A percentile compares a stretch with the other conserved stretches of the same genome.
Conservation (phyloP, 2,113 vertebrate species). For the Plestiodon gilberti region DNA sequence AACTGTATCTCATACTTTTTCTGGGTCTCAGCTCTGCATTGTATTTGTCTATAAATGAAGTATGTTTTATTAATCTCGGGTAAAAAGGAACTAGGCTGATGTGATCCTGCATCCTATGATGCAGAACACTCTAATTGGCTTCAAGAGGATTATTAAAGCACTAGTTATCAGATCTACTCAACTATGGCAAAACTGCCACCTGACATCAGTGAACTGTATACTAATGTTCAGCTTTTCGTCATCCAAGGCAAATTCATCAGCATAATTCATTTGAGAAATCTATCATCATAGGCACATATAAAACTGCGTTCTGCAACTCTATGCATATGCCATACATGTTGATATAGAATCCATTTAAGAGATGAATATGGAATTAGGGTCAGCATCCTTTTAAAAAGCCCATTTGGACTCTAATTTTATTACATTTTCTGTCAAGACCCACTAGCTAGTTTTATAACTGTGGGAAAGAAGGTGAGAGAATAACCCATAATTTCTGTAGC, state of each 20-base stretch:
- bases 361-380: neutral
- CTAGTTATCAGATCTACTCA: conserved; percentile 17
- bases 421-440: neutral
- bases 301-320: neutral
- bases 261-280: neutral
- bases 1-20: rapidly evolving
- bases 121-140: conserved; percentile 1
- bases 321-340: neutral
- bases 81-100: neutral
- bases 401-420: rapidly evolving
- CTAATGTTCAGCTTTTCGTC: neutral
- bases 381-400: neutral
- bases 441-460: neutral
- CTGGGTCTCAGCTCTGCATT: neutral
- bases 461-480: neutral
- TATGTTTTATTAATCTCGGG: conserved; percentile 14
- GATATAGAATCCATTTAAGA: neutral
- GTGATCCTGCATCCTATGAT: neutral
- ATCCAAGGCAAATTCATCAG: neutral
- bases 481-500: neutral
- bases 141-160: conserved; percentile 4
- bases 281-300: neutral
- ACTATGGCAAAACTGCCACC: neutral
- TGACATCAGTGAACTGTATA: neutral
- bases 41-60: conserved; percentile 12